Evolutionary conservation across 2,888 invertebrate genomes (phyloP), one percentile per base, ranked within the genome.

Genomic region (Cantharis rufa): DNA sequence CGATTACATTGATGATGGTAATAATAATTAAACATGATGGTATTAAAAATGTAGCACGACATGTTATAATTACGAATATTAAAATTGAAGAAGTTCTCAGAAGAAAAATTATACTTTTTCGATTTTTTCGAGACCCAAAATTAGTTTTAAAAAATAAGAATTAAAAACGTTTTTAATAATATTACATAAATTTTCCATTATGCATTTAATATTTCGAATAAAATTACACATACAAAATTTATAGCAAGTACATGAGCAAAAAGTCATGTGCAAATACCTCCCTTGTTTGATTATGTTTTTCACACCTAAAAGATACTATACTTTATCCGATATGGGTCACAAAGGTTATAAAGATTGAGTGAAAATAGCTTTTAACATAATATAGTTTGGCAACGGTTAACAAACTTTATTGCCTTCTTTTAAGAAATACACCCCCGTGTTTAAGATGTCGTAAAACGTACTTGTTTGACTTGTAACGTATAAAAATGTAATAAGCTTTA

Each of bases 351-450:
- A 78, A 78, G 69, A 72, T 64, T 72, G 75, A 75, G 72, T 63
- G 74, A 71, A 66, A 77, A 77, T 69, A 64, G 78, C 75, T 72
- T 75, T 75, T 75, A 75, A 71, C 78, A 78, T 77, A 77, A 77
- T 71, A 74, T 32, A 71, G 70, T 74, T 74, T 72, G 75, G 69
- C 69, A 72, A 48, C 75, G 75, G 75, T 78, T 78, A 78, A 75
- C 68, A 75, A 62, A 78, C 68, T 78, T 78, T 78, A 78, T 78
- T 78, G 70, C 72, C 62, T 74, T 62, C 70, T 70, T 27, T 62
- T 78, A 75, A 78, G 71, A 70, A 69, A 72, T 74, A 71, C 71
- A 71, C 72, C 77, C 72, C 69, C 62, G 48, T 71, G 21, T 74
- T 77, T 71, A 74, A 69, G 32, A 78, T 69, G 18, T 69, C 32